Conservation (phyloP, 2,888 invertebrate species). For the Phortica okadai region DNA sequence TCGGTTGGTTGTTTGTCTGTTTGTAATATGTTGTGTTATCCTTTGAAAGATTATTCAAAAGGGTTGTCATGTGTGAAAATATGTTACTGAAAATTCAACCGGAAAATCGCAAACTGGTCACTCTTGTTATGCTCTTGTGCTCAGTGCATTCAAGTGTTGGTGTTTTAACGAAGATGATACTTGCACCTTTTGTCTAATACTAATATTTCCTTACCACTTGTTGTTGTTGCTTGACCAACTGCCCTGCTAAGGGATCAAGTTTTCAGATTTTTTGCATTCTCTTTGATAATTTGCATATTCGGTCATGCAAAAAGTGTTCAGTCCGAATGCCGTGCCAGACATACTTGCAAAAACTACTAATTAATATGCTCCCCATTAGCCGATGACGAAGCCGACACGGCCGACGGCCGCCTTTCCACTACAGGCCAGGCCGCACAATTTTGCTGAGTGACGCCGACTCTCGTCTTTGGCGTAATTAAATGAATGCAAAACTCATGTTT, state of each 20-base stretch:
- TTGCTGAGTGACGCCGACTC: neutral
- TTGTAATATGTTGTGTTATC: neutral
- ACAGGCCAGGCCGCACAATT: neutral
- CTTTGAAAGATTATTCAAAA: neutral
- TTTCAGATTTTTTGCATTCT: slow-evolving; percentile 30
- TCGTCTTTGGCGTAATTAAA: slow-evolving; percentile 61
- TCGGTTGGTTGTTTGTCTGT: slow-evolving; percentile 14
- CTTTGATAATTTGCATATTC: slow-evolving; percentile 66
- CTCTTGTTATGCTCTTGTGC: neutral
- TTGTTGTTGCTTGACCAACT: slow-evolving; percentile 60
- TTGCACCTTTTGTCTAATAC: slow-evolving; percentile 23
- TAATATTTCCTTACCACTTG: slow-evolving; percentile 21
- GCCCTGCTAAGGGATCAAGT: slow-evolving; percentile 49
- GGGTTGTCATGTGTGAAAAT: slow-evolving; percentile 8
- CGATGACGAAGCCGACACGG: neutral
- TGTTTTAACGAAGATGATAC: slow-evolving; percentile 60
- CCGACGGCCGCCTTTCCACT: neutral
- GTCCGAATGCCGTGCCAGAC: slow-evolving; percentile 20
- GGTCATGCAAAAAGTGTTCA: slow-evolving; percentile 64
- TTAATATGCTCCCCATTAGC: slow-evolving; percentile 54
- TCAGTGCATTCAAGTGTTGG: slow-evolving; percentile 61
- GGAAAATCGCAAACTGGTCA: neutral
- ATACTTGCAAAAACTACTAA: slow-evolving; percentile 49
- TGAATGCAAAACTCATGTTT: slow-evolving; percentile 72
- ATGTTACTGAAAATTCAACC: slow-evolving; percentile 29